Percentiles rank a stretch among this genome's conserved stretches.
These are phyloP conservation scores for Antrozous pallidus DNA, from an alignment of 2,797 vertebrate genomes.

Conservation along the genomic window DNA sequence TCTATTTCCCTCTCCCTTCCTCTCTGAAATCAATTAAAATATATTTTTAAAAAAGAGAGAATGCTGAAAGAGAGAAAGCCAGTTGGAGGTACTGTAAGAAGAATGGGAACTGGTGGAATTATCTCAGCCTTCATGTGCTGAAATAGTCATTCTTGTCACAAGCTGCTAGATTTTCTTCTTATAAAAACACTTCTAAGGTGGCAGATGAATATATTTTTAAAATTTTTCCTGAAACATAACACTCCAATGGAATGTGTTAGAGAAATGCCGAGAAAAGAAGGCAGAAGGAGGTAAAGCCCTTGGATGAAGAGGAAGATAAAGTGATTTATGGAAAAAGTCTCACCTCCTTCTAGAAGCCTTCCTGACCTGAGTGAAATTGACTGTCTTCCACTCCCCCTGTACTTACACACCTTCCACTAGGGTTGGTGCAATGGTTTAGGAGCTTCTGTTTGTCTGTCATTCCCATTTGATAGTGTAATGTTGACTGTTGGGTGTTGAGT, in stretches of 20 bases:
- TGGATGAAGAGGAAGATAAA: constrained; percentile 48
- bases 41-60: not conserved
- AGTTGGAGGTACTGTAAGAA: constrained; percentile 44
- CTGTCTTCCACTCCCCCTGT: not conserved
- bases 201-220: constrained; percentile 78
- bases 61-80: constrained; percentile 30
- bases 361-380: not conserved
- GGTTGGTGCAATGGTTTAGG: not conserved
- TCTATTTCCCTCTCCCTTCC: no score
- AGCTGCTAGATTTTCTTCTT: constrained; percentile 74
- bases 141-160: constrained; percentile 74
- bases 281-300: constrained; percentile 72
- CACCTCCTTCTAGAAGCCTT: not conserved
- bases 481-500: not conserved
- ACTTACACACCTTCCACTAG: not conserved
- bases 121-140: constrained; percentile 64
- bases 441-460: not conserved
- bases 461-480: not conserved
- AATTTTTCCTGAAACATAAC: constrained; percentile 71
- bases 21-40: no score
- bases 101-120: constrained; percentile 60
- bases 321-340: not conserved
- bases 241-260: constrained; percentile 72
- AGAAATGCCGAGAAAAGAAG: constrained; percentile 75
- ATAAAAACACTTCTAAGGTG: constrained; percentile 77